A percentile compares a stretch with the other conserved stretches of the same genome.
These are phyloP conservation scores for Pangasius djambal DNA, from an alignment of 2,797 vertebrate genomes.

Conservation along the genomic window DNA sequence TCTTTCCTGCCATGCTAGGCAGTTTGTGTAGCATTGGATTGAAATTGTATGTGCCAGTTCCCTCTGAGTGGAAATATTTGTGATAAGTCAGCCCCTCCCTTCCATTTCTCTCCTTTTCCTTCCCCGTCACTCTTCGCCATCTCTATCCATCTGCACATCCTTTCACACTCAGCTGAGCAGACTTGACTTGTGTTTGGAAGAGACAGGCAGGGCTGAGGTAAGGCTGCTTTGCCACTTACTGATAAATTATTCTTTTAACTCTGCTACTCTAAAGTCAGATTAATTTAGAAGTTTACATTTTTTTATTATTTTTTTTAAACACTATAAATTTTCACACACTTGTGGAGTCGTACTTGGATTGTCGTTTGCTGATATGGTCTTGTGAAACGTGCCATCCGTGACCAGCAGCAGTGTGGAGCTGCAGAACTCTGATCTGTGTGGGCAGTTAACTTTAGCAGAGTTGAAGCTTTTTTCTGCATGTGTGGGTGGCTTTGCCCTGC, in stretches of 20 bases:
- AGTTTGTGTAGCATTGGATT: constrained; percentile 55
- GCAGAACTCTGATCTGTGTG: constrained; percentile 43
- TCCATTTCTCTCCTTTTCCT: not conserved
- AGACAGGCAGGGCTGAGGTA: constrained; percentile 40
- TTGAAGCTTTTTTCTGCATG: constrained; percentile 37
- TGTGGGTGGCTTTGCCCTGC: constrained; percentile 49
- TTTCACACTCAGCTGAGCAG: constrained; percentile 32
- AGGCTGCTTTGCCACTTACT: constrained; percentile 23
- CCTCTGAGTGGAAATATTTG: constrained; percentile 34
- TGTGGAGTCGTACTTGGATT: not conserved
- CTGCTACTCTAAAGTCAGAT: not conserved
- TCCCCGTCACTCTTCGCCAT: constrained; percentile 15
- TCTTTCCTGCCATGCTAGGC: constrained; percentile 28
- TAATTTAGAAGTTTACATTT: not conserved
- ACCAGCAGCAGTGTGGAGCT: constrained; percentile 8
- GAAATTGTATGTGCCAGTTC: constrained; percentile 53
- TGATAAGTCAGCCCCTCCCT: constrained; percentile 51
- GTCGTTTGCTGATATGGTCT: not conserved
- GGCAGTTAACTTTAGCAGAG: constrained; percentile 49
- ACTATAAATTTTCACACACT: not conserved
- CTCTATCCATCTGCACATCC: constrained; percentile 46
- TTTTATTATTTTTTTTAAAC: not conserved
- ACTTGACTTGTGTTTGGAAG: constrained; percentile 3
- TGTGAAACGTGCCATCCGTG: constrained; percentile 10
- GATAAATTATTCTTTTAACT: constrained; percentile 2